Percentiles rank a stretch among this genome's conserved stretches.
Evolutionary conservation across 2,888 invertebrate species (phyloP).

Genomic region (Noctua janthina): DNA sequence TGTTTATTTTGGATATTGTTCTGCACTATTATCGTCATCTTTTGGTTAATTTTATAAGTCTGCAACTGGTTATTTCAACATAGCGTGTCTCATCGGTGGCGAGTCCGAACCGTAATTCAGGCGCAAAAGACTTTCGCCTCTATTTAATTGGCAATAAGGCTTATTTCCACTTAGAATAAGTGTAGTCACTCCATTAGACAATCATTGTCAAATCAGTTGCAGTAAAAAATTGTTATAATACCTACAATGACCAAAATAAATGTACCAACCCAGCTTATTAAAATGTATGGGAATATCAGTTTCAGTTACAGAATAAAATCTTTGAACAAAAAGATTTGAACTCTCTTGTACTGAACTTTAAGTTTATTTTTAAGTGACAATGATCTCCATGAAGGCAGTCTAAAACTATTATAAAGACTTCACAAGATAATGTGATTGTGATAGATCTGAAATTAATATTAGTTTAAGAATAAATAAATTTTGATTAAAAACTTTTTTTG

Average conservation of each 20-base stretch:
- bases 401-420: constrained; percentile 41
- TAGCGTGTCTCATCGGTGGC: background rate
- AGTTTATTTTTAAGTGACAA: constrained; percentile 38
- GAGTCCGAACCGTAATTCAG: background rate
- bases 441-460: constrained; percentile 62
- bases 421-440: constrained; percentile 57
- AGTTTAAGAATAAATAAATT: constrained; percentile 30
- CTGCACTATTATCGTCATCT: background rate
- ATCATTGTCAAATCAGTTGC: background rate
- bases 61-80: background rate
- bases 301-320: constrained; percentile 24
- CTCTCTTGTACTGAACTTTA: background rate
- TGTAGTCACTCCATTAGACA: background rate
- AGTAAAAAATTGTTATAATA: background rate
- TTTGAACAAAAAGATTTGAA: constrained; percentile 17
- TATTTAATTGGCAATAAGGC: background rate
- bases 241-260: background rate
- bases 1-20: constrained; percentile 23
- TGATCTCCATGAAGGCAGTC: constrained; percentile 66
- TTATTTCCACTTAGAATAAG: background rate
- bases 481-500: constrained; percentile 57
- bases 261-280: constrained; percentile 7
- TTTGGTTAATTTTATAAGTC: background rate
- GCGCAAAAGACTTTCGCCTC: background rate
- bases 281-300: background rate